These are phyloP conservation scores for Saccostrea glomerata DNA, from an alignment of 1,140 invertebrate species.

Conservation along the genomic window DNA sequence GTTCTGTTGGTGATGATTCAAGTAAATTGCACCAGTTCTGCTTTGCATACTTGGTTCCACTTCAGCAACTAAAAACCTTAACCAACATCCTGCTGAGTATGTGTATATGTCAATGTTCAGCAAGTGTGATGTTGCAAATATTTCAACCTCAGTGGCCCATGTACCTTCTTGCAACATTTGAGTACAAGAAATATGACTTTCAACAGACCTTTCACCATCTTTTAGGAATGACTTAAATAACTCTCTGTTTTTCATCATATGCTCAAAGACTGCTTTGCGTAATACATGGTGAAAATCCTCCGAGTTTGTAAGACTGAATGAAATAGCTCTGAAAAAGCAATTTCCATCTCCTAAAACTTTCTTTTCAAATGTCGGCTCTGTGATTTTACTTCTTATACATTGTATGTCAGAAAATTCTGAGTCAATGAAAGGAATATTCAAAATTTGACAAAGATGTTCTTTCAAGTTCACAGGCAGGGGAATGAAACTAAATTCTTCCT, in stretches of 20 bases:
- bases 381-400: neutral
- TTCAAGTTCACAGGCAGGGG: neutral
- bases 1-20: slow-evolving; percentile 8
- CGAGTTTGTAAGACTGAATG: neutral
- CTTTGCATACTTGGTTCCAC: neutral
- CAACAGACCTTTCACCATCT: neutral
- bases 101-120: slow-evolving; percentile 20
- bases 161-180: slow-evolving; percentile 22
- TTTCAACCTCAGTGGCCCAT: no score
- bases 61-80: neutral
- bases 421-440: neutral
- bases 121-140: neutral
- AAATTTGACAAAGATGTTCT: neutral
- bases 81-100: neutral
- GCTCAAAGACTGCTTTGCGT: neutral
- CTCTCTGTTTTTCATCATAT: neutral
- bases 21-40: neutral
- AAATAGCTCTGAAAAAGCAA: slow-evolving; percentile 37
- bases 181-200: neutral
- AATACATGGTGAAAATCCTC: slow-evolving; percentile 23
- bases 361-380: neutral
- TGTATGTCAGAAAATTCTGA: neutral
- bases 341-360: neutral
- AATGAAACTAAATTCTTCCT: neutral
- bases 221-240: neutral